These are phyloP conservation scores for Sminthurides bifidus DNA, from an alignment of 1,140 invertebrate genomes.

Conservation along the genomic window DNA sequence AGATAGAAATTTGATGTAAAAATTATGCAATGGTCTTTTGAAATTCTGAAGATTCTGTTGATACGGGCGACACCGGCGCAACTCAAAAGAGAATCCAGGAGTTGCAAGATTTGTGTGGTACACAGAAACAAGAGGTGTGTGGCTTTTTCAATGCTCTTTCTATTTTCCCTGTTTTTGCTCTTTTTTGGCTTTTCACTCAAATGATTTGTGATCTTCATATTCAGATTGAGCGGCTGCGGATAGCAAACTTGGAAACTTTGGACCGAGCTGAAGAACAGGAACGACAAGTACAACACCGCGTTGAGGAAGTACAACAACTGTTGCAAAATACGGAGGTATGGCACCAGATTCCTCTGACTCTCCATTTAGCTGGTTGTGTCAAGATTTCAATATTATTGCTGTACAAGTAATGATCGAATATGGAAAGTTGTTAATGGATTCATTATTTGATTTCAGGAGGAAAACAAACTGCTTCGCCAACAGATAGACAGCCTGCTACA, in stretches of 20 bases:
- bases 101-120: constrained; percentile 8
- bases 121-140: constrained; percentile 14
- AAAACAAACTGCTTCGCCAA: constrained; percentile 1
- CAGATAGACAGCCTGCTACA: constrained; percentile 7
- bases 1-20: background rate
- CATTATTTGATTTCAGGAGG: constrained; percentile 2
- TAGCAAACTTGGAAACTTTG: background rate
- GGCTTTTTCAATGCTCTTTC: background rate
- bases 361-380: background rate
- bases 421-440: background rate
- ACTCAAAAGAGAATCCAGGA: constrained; percentile 10
- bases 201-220: background rate
- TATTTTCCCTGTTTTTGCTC: background rate
- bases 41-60: constrained; percentile 4
- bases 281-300: background rate
- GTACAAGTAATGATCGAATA: background rate
- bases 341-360: background rate
- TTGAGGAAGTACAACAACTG: background rate
- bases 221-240: background rate
- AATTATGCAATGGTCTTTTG: background rate
- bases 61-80: constrained; percentile 4
- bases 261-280: background rate
- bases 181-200: too few species aligned
- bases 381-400: background rate
- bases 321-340: background rate